Evolutionary conservation across 2,797 vertebrate species (phyloP).

Genomic region (Enteromius radiatus): DNA sequence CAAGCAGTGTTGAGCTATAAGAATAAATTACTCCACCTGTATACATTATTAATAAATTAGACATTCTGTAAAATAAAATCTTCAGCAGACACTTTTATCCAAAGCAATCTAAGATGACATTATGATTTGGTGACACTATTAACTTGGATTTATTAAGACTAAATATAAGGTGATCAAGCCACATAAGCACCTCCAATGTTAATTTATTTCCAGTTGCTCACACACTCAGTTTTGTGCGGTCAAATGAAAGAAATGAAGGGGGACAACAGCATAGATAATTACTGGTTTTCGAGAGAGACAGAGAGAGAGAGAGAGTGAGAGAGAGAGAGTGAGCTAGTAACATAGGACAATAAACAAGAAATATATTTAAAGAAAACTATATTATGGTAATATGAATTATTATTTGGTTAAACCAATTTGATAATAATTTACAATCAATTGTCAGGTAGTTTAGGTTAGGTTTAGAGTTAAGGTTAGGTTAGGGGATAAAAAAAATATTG

Average conservation of each 20-base stretch:
- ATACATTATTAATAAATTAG: neutral
- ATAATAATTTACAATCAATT: too few relatives aligned
- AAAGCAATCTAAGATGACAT: neutral
- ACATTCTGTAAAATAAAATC: neutral
- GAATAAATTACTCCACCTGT: constrained; percentile 44
- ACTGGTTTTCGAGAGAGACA: constrained; percentile 36
- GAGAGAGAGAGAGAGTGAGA: constrained; percentile 10
- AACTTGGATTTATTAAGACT: constrained; percentile 15
- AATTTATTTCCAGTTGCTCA: constrained; percentile 29
- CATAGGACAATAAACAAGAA: neutral
- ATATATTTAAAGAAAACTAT: too few relatives aligned
- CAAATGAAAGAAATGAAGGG: constrained; percentile 37
- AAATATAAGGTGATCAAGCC: constrained; percentile 1
- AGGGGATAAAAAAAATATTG: too few relatives aligned
- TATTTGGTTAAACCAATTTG: too few relatives aligned
- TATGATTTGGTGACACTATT: constrained; percentile 8
- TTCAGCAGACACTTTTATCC: neutral
- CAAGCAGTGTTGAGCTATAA: constrained; percentile 60
- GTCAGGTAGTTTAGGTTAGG: too few relatives aligned
- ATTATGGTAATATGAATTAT: too few relatives aligned
- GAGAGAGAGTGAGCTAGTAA: neutral
- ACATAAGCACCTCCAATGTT: neutral
- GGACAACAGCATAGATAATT: constrained; percentile 45
- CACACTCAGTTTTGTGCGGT: constrained; percentile 8
- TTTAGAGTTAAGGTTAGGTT: too few relatives aligned